Evolutionary conservation across 1,140 invertebrate species (phyloP).

Genomic region (Orchesella cincta): DNA sequence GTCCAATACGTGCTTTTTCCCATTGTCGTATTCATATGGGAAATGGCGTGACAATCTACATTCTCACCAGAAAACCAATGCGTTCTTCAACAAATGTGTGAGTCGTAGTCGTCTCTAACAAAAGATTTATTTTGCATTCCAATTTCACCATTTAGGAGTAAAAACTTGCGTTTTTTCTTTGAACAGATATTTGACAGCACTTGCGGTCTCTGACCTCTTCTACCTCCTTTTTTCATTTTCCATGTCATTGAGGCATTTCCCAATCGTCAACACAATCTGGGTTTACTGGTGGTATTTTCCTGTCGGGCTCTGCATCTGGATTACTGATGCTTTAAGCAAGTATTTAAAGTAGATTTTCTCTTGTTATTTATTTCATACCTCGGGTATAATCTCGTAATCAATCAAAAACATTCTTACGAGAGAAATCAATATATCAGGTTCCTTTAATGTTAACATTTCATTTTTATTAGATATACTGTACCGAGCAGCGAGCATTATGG

Average conservation of each 20-base stretch:
- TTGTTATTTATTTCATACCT: too few species aligned
- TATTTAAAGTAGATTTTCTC: too few species aligned
- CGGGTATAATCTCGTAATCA: too few species aligned
- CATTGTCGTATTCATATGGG: constrained; percentile 69
- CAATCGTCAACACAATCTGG: constrained; percentile 59
- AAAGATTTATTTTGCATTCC: too few species aligned
- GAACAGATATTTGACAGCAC: constrained; percentile 68
- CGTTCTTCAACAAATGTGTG: constrained; percentile 70
- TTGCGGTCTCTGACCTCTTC: constrained; percentile 71
- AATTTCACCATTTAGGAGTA: too few species aligned
- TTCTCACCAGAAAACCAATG: constrained; percentile 73
- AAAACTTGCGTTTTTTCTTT: too few species aligned
- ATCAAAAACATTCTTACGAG: too few species aligned
- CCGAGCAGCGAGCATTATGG: constrained; percentile 57
- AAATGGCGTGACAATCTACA: constrained; percentile 71
- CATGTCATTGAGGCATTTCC: constrained; percentile 67
- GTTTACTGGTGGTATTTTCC: constrained; percentile 61
- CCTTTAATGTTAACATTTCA: too few species aligned
- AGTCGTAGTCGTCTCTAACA: too few species aligned
- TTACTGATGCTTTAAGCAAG: constrained; percentile 67
- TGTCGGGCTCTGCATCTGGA: constrained; percentile 63
- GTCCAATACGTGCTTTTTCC: constrained; percentile 70
- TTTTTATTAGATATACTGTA: constrained; percentile 55
- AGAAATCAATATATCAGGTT: too few species aligned
- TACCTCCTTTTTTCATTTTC: constrained; percentile 69